These are phyloP conservation scores for Druceiella hillmani DNA, from an alignment of 2,888 invertebrate genomes.

Conservation along the genomic window DNA sequence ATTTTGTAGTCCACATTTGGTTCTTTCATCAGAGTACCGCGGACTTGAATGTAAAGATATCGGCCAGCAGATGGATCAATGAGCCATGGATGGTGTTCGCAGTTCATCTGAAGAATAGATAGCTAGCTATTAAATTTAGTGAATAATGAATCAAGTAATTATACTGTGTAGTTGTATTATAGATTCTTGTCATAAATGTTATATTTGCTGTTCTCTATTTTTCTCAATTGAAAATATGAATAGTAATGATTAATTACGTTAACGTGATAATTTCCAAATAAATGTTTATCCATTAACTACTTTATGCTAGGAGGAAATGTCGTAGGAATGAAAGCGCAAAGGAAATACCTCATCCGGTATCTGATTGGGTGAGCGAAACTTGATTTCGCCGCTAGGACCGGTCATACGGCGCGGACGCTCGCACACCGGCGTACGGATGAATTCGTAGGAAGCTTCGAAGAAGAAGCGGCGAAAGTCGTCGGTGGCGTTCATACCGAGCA, in stretches of 20 bases:
- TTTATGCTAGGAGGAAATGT: not conserved
- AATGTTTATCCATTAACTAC: too few relatives aligned
- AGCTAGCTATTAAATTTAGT: slow-evolving; percentile 4
- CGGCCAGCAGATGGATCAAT: slow-evolving; percentile 71
- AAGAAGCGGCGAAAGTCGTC: slow-evolving; percentile 82
- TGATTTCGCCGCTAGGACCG: slow-evolving; percentile 74
- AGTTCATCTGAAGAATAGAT: slow-evolving; percentile 58
- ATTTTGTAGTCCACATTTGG: slow-evolving; percentile 47
- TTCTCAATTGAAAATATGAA: too few relatives aligned
- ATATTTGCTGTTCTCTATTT: too few relatives aligned
- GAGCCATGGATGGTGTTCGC: slow-evolving; percentile 74
- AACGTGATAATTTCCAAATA: too few relatives aligned
- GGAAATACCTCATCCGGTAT: slow-evolving; percentile 47
- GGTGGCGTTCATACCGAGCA: slow-evolving; percentile 75
- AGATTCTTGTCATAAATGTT: not conserved
- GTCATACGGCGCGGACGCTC: slow-evolving; percentile 62
- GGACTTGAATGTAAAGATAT: slow-evolving; percentile 73
- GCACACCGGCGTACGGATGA: slow-evolving; percentile 65
- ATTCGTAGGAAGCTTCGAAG: slow-evolving; percentile 81
- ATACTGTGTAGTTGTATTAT: not conserved
- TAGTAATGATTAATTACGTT: too few relatives aligned
- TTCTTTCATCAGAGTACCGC: slow-evolving; percentile 55
- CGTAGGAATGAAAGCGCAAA: not conserved
- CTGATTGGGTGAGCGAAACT: slow-evolving; percentile 48
- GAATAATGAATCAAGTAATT: not conserved